Evolutionary conservation across 2,797 vertebrate genomes (phyloP).

Genomic region (Danio tinwini): DNA sequence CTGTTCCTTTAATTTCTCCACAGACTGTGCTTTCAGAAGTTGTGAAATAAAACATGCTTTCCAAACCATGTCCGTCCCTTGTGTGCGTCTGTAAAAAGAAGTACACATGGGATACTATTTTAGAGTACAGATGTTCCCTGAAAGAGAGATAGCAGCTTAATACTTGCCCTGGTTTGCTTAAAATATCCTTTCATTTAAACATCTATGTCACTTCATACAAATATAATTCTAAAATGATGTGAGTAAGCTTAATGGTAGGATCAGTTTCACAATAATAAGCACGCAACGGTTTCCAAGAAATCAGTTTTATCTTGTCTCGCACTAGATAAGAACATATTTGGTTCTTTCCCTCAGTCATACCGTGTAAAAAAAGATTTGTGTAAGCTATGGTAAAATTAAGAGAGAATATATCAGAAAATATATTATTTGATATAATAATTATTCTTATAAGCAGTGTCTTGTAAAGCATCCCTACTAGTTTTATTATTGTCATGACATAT

Average conservation of each 20-base stretch:
- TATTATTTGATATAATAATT: no score
- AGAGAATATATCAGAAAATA: no score
- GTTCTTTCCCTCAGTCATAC: neutral
- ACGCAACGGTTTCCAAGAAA: constrained; percentile 22
- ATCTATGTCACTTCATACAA: constrained; percentile 15
- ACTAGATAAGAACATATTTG: neutral
- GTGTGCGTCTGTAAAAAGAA: constrained; percentile 35
- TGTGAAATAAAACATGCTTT: constrained; percentile 37
- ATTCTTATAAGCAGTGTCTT: no score
- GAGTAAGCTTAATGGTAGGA: neutral
- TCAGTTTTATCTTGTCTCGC: constrained; percentile 18
- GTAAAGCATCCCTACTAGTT: neutral
- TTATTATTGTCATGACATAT: neutral
- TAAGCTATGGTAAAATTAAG: no score
- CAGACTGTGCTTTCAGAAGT: constrained; percentile 11
- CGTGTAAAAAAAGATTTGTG: neutral
- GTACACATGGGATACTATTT: constrained; percentile 42
- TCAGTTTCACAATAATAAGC: constrained; percentile 17
- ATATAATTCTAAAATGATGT: neutral
- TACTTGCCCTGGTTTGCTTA: constrained; percentile 37
- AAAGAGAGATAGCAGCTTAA: constrained; percentile 19
- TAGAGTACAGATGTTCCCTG: constrained; percentile 39
- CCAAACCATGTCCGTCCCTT: constrained; percentile 1
- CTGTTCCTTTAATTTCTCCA: neutral
- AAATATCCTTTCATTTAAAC: constrained; percentile 32